Conservation (phyloP, 2,888 invertebrate species). For the Drosophila falleni region DNA sequence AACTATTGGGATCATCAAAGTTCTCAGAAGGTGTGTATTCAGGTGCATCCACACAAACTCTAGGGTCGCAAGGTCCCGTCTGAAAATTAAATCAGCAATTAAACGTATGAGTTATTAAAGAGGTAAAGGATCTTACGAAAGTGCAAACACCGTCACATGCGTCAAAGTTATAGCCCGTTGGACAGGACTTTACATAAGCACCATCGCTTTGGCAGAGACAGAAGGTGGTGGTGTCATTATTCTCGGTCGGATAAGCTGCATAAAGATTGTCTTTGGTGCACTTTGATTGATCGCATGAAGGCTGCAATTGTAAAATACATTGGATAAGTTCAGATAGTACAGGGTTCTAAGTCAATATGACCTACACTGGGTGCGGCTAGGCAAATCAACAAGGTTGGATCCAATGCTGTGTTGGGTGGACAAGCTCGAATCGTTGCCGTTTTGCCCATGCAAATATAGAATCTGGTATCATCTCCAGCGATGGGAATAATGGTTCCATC, state of each 20-base stretch:
- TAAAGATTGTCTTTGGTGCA: constrained; percentile 36
- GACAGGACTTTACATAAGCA: constrained; percentile 60
- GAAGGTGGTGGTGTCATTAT: constrained; percentile 55
- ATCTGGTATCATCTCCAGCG: constrained; percentile 51
- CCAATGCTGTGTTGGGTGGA: constrained; percentile 30
- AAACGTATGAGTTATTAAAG: not conserved
- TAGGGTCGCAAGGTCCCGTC: constrained; percentile 79
- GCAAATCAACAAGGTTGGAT: constrained; percentile 37
- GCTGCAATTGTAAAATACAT: constrained; percentile 30
- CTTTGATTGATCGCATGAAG: constrained; percentile 58
- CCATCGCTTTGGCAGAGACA: constrained; percentile 62
- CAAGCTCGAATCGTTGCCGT: constrained; percentile 52
- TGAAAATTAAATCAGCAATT: constrained; percentile 22
- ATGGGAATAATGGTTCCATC: constrained; percentile 62
- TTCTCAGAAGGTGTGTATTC: constrained; percentile 58
- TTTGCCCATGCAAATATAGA: constrained; percentile 64
- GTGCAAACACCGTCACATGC: constrained; percentile 35
- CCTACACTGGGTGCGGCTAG: constrained; percentile 70
- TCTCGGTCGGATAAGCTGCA: constrained; percentile 45
- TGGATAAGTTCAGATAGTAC: not conserved
- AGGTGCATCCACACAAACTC: constrained; percentile 37
- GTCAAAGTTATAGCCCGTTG: constrained; percentile 52
- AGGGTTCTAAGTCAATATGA: not conserved
- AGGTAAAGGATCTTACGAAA: constrained; percentile 56
- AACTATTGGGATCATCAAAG: constrained; percentile 64